These are phyloP conservation scores for Pyrrhosoma nymphula DNA, from an alignment of 2,888 invertebrate species.

Conservation along the genomic window DNA sequence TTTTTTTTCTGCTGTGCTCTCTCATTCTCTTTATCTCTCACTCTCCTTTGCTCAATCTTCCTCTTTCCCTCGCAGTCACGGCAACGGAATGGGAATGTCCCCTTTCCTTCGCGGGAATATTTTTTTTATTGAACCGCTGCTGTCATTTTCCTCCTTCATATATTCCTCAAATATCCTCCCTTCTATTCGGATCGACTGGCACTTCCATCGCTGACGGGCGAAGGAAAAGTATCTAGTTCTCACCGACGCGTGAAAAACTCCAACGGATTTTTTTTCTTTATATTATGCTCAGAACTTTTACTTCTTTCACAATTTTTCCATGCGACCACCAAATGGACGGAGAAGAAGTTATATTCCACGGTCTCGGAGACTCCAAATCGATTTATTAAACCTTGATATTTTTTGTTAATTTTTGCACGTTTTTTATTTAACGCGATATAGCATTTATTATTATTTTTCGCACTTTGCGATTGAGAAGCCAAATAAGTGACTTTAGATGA, in stretches of 20 bases:
- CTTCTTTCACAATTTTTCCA: too few species aligned
- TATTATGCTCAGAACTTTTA: too few species aligned
- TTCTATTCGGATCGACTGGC: background rate
- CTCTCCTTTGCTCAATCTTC: background rate
- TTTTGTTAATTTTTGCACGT: background rate
- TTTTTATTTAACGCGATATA: background rate
- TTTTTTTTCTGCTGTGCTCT: background rate
- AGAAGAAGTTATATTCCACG: background rate
- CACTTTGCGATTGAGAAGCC: background rate
- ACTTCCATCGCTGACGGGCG: background rate
- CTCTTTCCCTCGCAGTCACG: background rate
- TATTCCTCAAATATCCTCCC: background rate
- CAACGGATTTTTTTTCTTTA: background rate
- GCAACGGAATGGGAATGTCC: slow-evolving; percentile 28
- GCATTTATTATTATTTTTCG: background rate
- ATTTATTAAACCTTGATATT: background rate
- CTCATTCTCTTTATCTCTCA: background rate
- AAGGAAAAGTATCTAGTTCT: background rate
- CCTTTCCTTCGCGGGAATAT: background rate
- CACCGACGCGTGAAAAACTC: background rate
- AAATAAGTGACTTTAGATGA: too few species aligned
- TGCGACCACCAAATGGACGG: too few species aligned
- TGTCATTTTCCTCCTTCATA: background rate
- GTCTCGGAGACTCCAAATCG: background rate
- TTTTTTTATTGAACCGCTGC: background rate